Conservation (phyloP, 1,140 invertebrate species). For the Dendroctonus ponderosae region DNA sequence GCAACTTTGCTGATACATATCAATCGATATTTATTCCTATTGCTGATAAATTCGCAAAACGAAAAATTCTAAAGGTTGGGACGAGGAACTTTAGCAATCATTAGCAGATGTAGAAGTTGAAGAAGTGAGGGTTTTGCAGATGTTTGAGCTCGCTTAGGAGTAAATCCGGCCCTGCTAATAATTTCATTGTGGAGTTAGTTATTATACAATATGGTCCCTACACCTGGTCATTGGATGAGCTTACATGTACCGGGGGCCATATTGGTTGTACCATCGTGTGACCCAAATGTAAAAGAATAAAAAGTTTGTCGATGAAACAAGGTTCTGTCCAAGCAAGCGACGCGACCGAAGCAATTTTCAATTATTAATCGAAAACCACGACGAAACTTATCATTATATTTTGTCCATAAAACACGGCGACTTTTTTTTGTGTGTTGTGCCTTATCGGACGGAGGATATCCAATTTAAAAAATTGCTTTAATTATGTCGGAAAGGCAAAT, state of each 20-base stretch:
- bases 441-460: slow-evolving; percentile 15
- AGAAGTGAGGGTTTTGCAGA: neutral
- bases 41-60: too few relatives aligned
- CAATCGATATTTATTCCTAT: too few relatives aligned
- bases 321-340: slow-evolving; percentile 21
- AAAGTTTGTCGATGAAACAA: slow-evolving; percentile 27
- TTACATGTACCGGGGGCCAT: slow-evolving; percentile 39
- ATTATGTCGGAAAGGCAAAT: slow-evolving; percentile 30
- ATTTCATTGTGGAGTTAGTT: slow-evolving; percentile 40
- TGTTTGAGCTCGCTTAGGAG: too few relatives aligned
- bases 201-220: slow-evolving; percentile 44
- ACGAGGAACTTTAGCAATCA: neutral
- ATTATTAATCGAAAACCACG: slow-evolving; percentile 33
- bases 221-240: slow-evolving; percentile 43
- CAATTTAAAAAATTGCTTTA: slow-evolving; percentile 32
- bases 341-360: slow-evolving; percentile 27
- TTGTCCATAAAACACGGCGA: slow-evolving; percentile 25
- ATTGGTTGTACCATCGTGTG: slow-evolving; percentile 38
- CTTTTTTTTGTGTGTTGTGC: slow-evolving; percentile 22
- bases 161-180: slow-evolving; percentile 29
- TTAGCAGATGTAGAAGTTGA: neutral
- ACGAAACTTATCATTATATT: slow-evolving; percentile 31
- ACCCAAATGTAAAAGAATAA: slow-evolving; percentile 34
- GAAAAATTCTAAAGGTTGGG: neutral
- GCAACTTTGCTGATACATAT: too few relatives aligned